phyloP scores from a whole-genome alignment of 2,113 vertebrate species.

The Lontra canadensis region DNA sequence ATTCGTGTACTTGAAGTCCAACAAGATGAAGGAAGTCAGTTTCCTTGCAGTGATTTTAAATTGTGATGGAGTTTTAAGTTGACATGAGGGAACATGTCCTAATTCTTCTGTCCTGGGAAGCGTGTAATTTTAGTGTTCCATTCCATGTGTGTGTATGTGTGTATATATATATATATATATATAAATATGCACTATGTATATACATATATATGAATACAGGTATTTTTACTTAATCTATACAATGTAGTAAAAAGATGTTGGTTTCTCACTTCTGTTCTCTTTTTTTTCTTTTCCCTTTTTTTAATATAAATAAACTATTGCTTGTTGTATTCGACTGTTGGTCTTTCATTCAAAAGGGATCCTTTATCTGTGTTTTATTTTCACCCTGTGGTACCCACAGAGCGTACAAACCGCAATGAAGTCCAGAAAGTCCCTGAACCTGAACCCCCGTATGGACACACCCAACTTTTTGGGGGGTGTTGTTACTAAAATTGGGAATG shows the following conservation, averaged over 20 bases:
- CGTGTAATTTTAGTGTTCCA: constrained; percentile 85
- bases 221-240: constrained; percentile 87
- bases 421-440: background rate
- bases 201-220: constrained; percentile 86
- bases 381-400: background rate
- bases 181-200: constrained; percentile 81
- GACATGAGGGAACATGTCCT: constrained; percentile 81
- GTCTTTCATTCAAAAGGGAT: constrained; percentile 46
- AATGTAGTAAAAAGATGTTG: constrained; percentile 83
- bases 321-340: constrained; percentile 78
- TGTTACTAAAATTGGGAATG: background rate
- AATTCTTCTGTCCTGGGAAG: constrained; percentile 83
- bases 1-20: constrained; percentile 84
- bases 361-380: background rate
- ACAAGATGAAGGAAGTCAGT: constrained; percentile 78
- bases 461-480: background rate
- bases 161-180: background rate
- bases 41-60: constrained; percentile 79
- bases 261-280: constrained; percentile 39
- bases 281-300: constrained; percentile 69
- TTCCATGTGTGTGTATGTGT: background rate
- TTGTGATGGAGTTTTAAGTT: constrained; percentile 76
- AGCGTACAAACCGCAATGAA: background rate
- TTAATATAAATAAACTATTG: constrained; percentile 81
- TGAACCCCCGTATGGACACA: background rate